These are phyloP conservation scores for Odocoileus hemionus DNA, from an alignment of 2,113 vertebrate species.

Conservation along the genomic window DNA sequence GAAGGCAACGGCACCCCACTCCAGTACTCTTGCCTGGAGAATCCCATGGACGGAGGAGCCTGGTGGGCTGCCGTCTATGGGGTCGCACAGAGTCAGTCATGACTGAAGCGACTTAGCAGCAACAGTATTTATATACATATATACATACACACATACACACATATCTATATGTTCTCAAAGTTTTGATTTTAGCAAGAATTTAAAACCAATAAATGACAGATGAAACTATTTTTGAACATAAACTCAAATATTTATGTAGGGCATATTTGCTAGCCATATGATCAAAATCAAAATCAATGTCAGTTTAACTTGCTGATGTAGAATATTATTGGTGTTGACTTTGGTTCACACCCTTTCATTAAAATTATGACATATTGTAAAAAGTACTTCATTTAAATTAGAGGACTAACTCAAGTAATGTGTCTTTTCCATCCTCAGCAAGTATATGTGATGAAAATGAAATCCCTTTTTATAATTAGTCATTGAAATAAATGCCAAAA, in stretches of 20 bases:
- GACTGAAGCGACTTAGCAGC: background rate
- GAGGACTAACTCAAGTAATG: background rate
- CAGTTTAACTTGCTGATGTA: background rate
- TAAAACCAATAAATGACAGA: background rate
- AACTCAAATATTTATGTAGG: background rate
- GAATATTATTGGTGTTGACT: background rate
- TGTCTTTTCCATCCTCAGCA: background rate
- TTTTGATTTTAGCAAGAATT: background rate
- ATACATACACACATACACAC: background rate
- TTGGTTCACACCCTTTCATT: background rate
- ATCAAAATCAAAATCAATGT: background rate
- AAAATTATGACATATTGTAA: background rate
- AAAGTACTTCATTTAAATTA: background rate
- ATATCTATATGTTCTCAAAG: background rate
- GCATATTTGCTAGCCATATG: background rate
- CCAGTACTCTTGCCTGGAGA: background rate
- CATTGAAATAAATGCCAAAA: background rate
- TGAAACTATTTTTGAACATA: background rate
- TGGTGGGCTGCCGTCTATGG: background rate
- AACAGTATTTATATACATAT: background rate
- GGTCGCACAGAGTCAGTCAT: accelerated
- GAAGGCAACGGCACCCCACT: background rate
- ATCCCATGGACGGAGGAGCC: background rate
- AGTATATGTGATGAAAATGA: background rate
- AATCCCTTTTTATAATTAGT: background rate